Base-by-base conservation (phyloP, 2,113 vertebrate species). In the Bos javanicus region DNA sequence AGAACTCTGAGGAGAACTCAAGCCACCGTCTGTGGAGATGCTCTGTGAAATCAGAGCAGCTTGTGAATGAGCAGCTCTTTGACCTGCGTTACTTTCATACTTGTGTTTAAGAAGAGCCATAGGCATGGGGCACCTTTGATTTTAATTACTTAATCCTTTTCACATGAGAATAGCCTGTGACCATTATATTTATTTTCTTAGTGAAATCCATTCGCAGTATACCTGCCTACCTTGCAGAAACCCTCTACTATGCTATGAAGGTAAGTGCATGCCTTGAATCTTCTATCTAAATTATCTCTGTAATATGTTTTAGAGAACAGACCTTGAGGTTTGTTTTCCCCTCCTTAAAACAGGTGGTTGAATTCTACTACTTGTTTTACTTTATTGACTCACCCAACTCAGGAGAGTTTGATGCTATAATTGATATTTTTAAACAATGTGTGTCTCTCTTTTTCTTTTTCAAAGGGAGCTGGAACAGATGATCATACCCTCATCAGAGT, bases 381-480 rank as follows among this genome's bases (percentile, higher is more conserved):
- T 74, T 85, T 54, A 23, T 43, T 13, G 14, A 62, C 5, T 82
- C 12, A 50, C 4, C 23, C 16, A 15, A 4, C 21, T 82, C 10
- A 21, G 83, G 56, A 6, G 26, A 4, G 0, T 46, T 80, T 48
- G 59, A 36, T 80, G 54, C 26, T 43, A 0, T 50, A 3, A 33
- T 9, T 56, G 83, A 71, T 14, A 26, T 36, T 39, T 85, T 56
- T 71, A 19, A 95, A 67, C 11, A 48, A 6, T 17, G 3, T 21
- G 6, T 9, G 28, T 59, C 28, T 46, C 46, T 95, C 26, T 87
- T 28, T 62, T 26, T 87, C 2, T 57, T 36, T 94, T 71, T 95
- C 17, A 89, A 7, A 99, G 99, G 99, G 99, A 43, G 99, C 99
- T 12, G 99, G 99, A 62, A 99, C 99, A 0, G 99, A 99, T 92